A percentile compares a stretch with the other conserved stretches of the same genome.
Evolutionary conservation across 1,140 invertebrate genomes (phyloP).

Genomic region (Pygmarrhopalites habei): DNA sequence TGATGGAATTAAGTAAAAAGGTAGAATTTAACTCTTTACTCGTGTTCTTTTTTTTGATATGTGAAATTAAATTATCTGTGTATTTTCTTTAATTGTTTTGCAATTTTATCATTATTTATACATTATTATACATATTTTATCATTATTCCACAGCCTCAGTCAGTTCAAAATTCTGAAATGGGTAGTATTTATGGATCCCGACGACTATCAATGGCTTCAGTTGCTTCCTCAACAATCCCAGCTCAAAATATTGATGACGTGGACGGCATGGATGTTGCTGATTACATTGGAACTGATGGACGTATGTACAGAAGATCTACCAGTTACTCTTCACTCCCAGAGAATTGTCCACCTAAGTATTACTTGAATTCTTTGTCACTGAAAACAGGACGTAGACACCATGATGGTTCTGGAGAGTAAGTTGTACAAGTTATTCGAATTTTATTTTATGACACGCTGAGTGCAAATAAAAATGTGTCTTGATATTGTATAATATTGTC

Average conservation of each 20-base stretch:
- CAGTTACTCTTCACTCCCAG: not conserved
- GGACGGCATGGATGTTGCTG: constrained; percentile 5
- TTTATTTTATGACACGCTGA: not conserved
- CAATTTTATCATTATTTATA: not conserved
- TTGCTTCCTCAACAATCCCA: not conserved
- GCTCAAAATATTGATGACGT: not conserved
- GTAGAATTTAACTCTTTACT: not conserved
- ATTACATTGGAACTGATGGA: not conserved
- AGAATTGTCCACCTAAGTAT: not conserved
- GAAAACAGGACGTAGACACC: not conserved
- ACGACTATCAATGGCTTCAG: too few relatives aligned
- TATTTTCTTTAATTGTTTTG: not conserved
- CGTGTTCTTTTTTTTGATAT: not conserved
- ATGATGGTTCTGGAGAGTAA: not conserved
- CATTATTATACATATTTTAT: not conserved
- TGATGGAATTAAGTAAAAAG: not conserved
- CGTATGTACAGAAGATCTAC: not conserved
- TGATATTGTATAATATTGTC: not conserved
- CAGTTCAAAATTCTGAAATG: not conserved
- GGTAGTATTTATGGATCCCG: not conserved
- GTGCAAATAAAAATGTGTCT: not conserved
- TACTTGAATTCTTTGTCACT: not conserved
- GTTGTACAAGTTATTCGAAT: not conserved
- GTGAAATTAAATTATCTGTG: not conserved
- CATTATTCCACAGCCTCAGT: not conserved